Base-by-base conservation (phyloP, 2,797 vertebrate species). In the Spinus olivaceus region DNA sequence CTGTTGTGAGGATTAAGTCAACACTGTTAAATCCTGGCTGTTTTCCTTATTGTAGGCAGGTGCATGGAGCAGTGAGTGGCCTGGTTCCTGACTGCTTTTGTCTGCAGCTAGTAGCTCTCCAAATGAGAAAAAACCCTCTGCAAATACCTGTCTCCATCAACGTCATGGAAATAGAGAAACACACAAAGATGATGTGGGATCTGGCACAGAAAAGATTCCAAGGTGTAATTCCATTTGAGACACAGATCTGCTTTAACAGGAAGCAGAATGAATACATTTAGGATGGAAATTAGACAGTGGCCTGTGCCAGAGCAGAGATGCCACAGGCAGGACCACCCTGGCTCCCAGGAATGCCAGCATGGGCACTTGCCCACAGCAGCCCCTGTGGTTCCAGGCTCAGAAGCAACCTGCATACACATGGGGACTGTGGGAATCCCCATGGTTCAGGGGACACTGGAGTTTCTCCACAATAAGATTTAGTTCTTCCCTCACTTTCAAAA, bases 361-460 rank as follows among this genome's bases (percentile, higher is more conserved):
- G 0, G 17, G 19, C 14, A 0, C 14, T 22, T 4, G 6, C 28
- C 57, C 9, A 6, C 2, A 21, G 56, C 76, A 81, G 18, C n/a
- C 35, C 6, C 2, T 16, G 12, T 3, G 5, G 4, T 3, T 14
- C 27, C 32, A 9, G 53, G 32, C 50, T 46, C 19, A 14, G 66
- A 2, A 5, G 2, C 18, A 20, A 1, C 3, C 61, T 50, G 30
- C 1, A 1, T 0, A 0, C 11, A 0, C 3, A 1, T 5, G 30
- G 33, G 32, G 3, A 10, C 35, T 57, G 8, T 6, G 33, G 28
- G 33, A 44, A 46, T 4, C 4, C 10, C 0, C 7, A 5, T 3
- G 21, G 8, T 6, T 46, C 47, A 9, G 42, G 4, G 32, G 30
- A 28, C 30, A 6, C n/a, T 27, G 42, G 15, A 25, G 35, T 14